A percentile compares a stretch with the other conserved stretches of the same genome.
These are phyloP conservation scores for Gymnorhina tibicen DNA, from an alignment of 2,113 vertebrate species.

Conservation along the genomic window DNA sequence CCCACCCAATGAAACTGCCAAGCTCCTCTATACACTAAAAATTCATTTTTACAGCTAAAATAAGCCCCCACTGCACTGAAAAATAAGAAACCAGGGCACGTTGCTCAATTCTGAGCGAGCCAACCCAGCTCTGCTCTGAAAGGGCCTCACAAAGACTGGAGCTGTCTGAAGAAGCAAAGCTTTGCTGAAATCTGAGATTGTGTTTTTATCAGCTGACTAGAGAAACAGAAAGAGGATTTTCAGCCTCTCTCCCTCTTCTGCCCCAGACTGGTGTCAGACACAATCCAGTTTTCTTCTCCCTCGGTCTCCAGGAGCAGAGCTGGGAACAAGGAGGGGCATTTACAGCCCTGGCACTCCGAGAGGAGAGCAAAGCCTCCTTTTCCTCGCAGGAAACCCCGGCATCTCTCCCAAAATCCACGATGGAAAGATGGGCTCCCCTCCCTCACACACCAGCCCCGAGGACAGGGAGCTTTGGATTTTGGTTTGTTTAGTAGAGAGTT, in stretches of 20 bases:
- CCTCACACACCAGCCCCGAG: not conserved
- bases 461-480: not conserved
- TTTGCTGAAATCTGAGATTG: not conserved
- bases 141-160: not conserved
- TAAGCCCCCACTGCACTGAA: not conserved
- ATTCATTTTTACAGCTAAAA: not conserved
- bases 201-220: conserved; percentile 4
- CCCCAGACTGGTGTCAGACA: not conserved
- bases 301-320: not conserved
- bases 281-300: not conserved
- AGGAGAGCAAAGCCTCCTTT: not conserved
- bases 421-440: not conserved
- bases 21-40: accelerated
- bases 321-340: not conserved
- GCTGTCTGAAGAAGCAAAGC: not conserved
- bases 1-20: not conserved
- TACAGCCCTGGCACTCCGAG: not conserved
- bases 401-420: not conserved
- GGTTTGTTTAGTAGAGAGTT: not conserved
- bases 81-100: not conserved
- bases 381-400: not conserved
- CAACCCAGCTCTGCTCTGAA: not conserved
- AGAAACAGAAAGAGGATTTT: not conserved
- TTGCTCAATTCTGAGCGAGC: not conserved
- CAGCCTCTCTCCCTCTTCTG: not conserved